Conservation (phyloP, 2,113 vertebrate genomes). For the Rattus rattus region DNA sequence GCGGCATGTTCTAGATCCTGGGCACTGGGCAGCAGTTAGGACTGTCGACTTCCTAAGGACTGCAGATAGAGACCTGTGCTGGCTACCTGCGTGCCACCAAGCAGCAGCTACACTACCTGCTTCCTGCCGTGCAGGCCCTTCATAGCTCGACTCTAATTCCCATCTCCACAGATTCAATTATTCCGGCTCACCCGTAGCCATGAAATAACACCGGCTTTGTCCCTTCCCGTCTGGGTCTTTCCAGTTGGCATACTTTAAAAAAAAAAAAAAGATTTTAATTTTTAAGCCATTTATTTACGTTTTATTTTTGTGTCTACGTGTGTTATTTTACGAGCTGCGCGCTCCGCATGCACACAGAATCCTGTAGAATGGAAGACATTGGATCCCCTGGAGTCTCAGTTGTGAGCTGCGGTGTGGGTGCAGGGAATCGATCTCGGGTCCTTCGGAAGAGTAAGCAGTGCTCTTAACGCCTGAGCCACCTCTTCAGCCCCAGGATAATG, state of each 20-base stretch:
- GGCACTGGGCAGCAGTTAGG: not conserved
- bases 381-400: not conserved
- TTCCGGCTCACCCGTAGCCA: not conserved
- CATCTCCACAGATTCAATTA: not conserved
- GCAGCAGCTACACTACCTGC: not conserved
- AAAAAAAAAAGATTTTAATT: not conserved
- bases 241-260: not conserved
- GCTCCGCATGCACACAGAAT: not conserved
- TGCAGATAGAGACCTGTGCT: not conserved
- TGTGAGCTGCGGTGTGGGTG: not conserved
- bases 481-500: not conserved
- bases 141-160: not conserved
- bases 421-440: not conserved
- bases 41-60: not conserved
- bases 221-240: not conserved
- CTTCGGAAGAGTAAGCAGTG: not conserved
- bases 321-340: not conserved
- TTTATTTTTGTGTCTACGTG: not conserved
- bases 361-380: not conserved
- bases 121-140: not conserved
- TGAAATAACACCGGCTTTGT: not conserved
- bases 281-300: not conserved
- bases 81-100: too few relatives aligned
- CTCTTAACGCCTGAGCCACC: not conserved
- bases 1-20: not conserved